Evolutionary conservation across 2,113 vertebrate genomes (phyloP).

Genomic region (Chitala chitala): DNA sequence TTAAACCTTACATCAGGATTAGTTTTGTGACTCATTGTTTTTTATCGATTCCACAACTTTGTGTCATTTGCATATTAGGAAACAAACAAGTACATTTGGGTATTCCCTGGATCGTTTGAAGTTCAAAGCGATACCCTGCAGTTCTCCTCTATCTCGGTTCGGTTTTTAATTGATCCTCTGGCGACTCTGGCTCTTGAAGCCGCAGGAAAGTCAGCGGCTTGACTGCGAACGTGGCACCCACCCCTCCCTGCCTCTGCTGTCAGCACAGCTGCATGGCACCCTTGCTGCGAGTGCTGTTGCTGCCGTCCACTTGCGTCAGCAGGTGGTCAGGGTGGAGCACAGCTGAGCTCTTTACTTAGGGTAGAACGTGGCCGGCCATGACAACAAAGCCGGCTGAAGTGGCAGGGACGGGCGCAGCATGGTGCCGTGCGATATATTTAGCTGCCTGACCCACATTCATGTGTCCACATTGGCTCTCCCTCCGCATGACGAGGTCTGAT

Average conservation of each 20-base stretch:
- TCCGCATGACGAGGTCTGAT: constrained; percentile 24
- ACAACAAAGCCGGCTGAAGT: neutral
- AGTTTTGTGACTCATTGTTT: neutral
- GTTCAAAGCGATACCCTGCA: constrained; percentile 37
- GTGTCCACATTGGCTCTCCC: neutral
- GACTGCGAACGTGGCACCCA: too few relatives aligned
- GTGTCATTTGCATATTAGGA: constrained; percentile 19
- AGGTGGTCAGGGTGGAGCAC: neutral
- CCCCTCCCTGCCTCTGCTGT: too few relatives aligned
- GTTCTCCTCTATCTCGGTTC: constrained; percentile 26
- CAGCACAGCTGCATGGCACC: too few relatives aligned
- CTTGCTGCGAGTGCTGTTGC: neutral
- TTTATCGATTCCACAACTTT: neutral
- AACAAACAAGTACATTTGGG: constrained; percentile 24
- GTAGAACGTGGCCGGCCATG: neutral
- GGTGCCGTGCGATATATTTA: constrained; percentile 11
- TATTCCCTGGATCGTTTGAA: constrained; percentile 17
- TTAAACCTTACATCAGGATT: constrained; percentile 5
- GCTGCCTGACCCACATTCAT: constrained; percentile 25
- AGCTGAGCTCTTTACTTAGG: neutral
- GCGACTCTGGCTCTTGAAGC: constrained; percentile 31
- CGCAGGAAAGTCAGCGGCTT: neutral
- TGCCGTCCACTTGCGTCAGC: neutral
- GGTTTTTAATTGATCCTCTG: constrained; percentile 44
- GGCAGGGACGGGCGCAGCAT: constrained; percentile 7